phyloP scores from a whole-genome alignment of 2,888 invertebrate genomes.

The Nycteola revayana region DNA sequence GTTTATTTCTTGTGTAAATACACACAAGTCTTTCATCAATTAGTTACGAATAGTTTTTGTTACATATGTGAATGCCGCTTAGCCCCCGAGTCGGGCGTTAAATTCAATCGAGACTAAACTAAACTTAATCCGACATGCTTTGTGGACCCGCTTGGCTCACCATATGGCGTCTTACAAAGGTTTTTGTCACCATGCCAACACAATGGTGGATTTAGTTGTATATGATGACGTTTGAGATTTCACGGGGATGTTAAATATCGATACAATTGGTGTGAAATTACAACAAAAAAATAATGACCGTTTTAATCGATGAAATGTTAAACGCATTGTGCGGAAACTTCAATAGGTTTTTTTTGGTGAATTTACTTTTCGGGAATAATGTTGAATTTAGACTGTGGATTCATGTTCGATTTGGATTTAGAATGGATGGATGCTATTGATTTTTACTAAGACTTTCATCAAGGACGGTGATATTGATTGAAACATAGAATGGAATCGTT shows the following conservation, averaged over 20 bases:
- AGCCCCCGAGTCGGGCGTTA: conserved; percentile 33
- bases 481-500: too few species aligned
- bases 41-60: conserved; percentile 50
- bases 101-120: conserved; percentile 59
- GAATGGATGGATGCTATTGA: too few species aligned
- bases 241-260: conserved; percentile 47
- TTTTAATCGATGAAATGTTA: conserved; percentile 48
- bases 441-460: too few species aligned
- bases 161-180: conserved; percentile 75
- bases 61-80: conserved; percentile 32
- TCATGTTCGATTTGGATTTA: too few species aligned
- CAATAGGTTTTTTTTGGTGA: conserved; percentile 17
- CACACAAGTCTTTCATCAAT: conserved; percentile 49
- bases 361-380: conserved; percentile 18
- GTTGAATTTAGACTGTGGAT: conserved; percentile 12
- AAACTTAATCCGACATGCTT: conserved; percentile 62
- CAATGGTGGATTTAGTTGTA: conserved; percentile 60
- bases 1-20: conserved; percentile 28
- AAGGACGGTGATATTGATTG: too few species aligned
- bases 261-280: conserved; percentile 65
- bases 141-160: conserved; percentile 39
- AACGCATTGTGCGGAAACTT: conserved; percentile 29
- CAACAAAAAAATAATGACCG: conserved; percentile 48
- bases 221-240: conserved; percentile 67
- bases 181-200: conserved; percentile 46